These are phyloP conservation scores for Ypsolopha scabrella DNA, from an alignment of 2,888 invertebrate species.

Conservation along the genomic window DNA sequence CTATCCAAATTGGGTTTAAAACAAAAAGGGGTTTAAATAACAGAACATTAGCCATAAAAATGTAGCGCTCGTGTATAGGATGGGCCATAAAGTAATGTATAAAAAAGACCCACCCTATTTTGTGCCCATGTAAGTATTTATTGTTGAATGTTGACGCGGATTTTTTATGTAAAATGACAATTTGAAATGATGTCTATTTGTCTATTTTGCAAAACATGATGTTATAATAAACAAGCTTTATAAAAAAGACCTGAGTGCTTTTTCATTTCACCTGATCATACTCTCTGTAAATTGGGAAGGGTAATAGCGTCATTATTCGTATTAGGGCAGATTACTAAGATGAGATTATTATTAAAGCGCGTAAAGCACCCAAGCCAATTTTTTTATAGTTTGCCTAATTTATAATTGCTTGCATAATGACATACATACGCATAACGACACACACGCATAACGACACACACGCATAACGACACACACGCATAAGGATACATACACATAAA, in stretches of 20 bases:
- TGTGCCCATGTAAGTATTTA: conserved; percentile 34
- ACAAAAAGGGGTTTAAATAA: not conserved
- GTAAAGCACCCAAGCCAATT: too few relatives aligned
- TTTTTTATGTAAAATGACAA: conserved; percentile 57
- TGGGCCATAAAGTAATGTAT: not conserved
- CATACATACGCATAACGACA: too few relatives aligned
- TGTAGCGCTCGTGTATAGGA: not conserved
- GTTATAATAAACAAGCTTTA: conserved; percentile 68
- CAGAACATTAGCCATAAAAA: not conserved
- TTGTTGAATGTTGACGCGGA: conserved; percentile 65
- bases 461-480: too few relatives aligned
- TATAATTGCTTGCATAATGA: too few relatives aligned
- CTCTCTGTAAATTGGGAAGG: too few relatives aligned
- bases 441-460: too few relatives aligned
- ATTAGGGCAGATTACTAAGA: too few relatives aligned
- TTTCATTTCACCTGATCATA: conserved; percentile 8
- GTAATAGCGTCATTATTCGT: too few relatives aligned
- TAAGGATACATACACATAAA: too few relatives aligned
- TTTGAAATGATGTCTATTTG: conserved; percentile 62
- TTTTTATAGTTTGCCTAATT: too few relatives aligned
- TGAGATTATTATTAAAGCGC: too few relatives aligned
- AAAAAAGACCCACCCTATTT: conserved; percentile 16
- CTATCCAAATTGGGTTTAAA: too few relatives aligned
- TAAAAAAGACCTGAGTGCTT: conserved; percentile 30
- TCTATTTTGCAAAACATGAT: conserved; percentile 70